phyloP scores from a whole-genome alignment of 2,113 vertebrate genomes.

The Austrofundulus limnaeus region DNA sequence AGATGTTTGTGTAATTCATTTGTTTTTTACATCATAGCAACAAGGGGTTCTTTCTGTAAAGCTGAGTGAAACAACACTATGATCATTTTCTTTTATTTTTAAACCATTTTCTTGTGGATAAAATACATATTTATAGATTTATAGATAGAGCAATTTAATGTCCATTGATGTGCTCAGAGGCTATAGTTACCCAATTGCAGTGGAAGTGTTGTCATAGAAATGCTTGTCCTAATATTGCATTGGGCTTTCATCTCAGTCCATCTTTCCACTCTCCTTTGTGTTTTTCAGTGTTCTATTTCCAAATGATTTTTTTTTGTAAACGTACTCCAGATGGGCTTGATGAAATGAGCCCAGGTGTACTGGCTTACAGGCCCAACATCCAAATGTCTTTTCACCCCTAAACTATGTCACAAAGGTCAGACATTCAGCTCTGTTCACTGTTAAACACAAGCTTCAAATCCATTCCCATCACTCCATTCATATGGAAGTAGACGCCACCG shows the following conservation, averaged over 20 bases:
- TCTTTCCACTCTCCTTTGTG: slow-evolving; percentile 56
- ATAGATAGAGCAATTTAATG: slow-evolving; percentile 20
- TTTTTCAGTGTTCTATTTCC: slow-evolving; percentile 36
- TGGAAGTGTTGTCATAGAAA: slow-evolving; percentile 48
- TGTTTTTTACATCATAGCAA: slow-evolving; percentile 9
- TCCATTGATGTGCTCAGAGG: slow-evolving; percentile 27
- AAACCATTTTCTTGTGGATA: neutral
- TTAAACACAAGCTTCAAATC: slow-evolving; percentile 51
- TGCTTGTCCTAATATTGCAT: slow-evolving; percentile 31
- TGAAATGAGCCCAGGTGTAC: slow-evolving; percentile 53
- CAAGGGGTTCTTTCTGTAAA: neutral
- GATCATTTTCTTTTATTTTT: neutral
- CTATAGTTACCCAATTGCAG: slow-evolving; percentile 19
- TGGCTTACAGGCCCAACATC: slow-evolving; percentile 46
- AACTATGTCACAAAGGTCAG: slow-evolving; percentile 44
- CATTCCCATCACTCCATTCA: slow-evolving; percentile 48
- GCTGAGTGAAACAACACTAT: neutral
- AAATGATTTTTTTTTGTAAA: slow-evolving; percentile 50
- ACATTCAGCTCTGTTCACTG: slow-evolving; percentile 24
- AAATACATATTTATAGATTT: slow-evolving; percentile 15
- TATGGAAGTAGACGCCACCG: slow-evolving; percentile 35
- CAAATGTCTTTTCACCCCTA: slow-evolving; percentile 45
- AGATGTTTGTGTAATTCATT: neutral
- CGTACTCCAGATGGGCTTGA: slow-evolving; percentile 54
- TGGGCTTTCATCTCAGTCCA: slow-evolving; percentile 54